Percentiles rank a stretch among this genome's conserved stretches.
Evolutionary conservation across 2,888 invertebrate genomes (phyloP).

Genomic region (Trachelus stipa): DNA sequence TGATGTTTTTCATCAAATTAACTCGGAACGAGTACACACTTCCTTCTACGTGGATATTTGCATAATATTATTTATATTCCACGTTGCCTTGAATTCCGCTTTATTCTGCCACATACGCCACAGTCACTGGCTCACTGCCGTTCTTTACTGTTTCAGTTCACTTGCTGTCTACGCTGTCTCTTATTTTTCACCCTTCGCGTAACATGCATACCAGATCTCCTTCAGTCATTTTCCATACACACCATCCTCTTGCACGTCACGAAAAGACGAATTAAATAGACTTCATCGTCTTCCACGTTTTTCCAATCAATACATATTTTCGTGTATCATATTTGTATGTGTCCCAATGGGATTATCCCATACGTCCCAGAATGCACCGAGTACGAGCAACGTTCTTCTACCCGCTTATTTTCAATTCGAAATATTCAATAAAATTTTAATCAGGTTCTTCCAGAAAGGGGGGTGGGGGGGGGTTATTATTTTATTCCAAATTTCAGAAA

Average conservation of each 20-base stretch:
- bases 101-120: constrained; percentile 37
- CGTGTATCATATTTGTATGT: background rate
- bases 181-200: constrained; percentile 2
- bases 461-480: background rate
- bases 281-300: constrained; percentile 18
- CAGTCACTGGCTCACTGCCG: constrained; percentile 27
- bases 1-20: constrained; percentile 64
- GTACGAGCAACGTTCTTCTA: background rate
- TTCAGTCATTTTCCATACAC: background rate
- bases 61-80: constrained; percentile 64
- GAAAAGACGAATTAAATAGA: background rate
- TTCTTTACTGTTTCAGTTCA: constrained; percentile 27
- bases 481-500: background rate
- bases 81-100: constrained; percentile 59
- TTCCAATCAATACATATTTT: constrained; percentile 44
- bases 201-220: background rate
- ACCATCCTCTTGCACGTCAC: background rate
- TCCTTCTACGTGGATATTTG: constrained; percentile 48
- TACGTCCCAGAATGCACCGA: background rate
- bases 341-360: too few species aligned
- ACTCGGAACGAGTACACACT: constrained; percentile 42
- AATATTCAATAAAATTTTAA: background rate
- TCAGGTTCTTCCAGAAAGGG: background rate
- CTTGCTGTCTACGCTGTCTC: constrained; percentile 22
- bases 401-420: background rate